A percentile compares a stretch with the other conserved stretches of the same genome.
Evolutionary conservation across 2,888 invertebrate species (phyloP).

Genomic region (Nymphalis polychloros): DNA sequence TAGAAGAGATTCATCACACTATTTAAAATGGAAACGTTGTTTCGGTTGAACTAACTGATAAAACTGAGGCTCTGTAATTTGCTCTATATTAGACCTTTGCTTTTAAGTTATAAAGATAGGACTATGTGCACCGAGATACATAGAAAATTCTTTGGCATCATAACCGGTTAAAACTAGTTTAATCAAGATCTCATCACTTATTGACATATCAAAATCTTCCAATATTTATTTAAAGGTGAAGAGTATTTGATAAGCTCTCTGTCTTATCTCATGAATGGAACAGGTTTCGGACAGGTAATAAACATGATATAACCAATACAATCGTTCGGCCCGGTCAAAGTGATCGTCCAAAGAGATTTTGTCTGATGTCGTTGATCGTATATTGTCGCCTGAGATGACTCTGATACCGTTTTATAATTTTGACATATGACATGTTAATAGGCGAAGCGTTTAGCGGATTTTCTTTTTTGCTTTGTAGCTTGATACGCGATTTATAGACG

Average conservation of each 20-base stretch:
- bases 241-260: slow-evolving; percentile 12
- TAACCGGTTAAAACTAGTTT: background rate
- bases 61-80: too few relatives aligned
- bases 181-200: slow-evolving; percentile 4
- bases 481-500: too few relatives aligned
- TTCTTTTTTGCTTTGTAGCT: too few relatives aligned
- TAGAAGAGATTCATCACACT: too few relatives aligned
- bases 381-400: slow-evolving; percentile 78
- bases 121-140: too few relatives aligned
- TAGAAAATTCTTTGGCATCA: background rate
- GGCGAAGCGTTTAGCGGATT: slow-evolving; percentile 47
- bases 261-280: slow-evolving; percentile 22
- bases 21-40: too few relatives aligned
- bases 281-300: slow-evolving; percentile 33
- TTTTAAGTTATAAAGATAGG: too few relatives aligned
- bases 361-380: slow-evolving; percentile 76
- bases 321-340: slow-evolving; percentile 69
- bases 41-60: too few relatives aligned
- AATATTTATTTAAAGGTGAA: slow-evolving; percentile 10
- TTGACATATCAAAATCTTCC: slow-evolving; percentile 15
- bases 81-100: too few relatives aligned
- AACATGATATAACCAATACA: slow-evolving; percentile 36
- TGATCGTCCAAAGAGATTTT: slow-evolving; percentile 63
- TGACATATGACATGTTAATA: slow-evolving; percentile 38
- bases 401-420: slow-evolving; percentile 67